Percentiles rank a stretch among this genome's conserved stretches.
phyloP scores from a whole-genome alignment of 2,113 vertebrate species.

The Euleptes europaea region DNA sequence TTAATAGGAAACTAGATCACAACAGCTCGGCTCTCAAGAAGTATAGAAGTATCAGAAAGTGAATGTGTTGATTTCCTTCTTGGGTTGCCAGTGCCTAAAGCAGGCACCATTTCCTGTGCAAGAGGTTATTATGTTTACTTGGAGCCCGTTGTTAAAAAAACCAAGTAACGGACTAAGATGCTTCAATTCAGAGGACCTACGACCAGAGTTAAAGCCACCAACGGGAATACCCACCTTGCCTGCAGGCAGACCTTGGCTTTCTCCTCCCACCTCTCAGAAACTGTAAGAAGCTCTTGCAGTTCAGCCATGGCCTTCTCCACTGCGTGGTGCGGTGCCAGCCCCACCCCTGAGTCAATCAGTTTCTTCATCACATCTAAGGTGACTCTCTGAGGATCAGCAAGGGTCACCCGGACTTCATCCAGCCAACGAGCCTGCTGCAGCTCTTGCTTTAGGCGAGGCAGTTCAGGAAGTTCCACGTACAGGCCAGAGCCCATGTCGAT shows the following conservation, averaged over 20 bases:
- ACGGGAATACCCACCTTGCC: conserved; percentile 83
- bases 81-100: fast-evolving
- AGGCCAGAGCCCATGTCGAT: conserved; percentile 92
- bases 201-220: not conserved
- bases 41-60: not conserved
- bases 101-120: not conserved
- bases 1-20: fast-evolving
- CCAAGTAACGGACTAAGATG: not conserved
- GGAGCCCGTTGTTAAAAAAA: not conserved
- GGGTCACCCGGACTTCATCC: conserved; percentile 93
- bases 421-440: conserved; percentile 97
- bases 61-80: not conserved
- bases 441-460: conserved; percentile 92
- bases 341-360: conserved; percentile 94
- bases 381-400: conserved; percentile 91
- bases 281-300: conserved; percentile 94
- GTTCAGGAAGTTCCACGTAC: conserved; percentile 93
- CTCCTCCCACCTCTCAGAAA: conserved; percentile 97
- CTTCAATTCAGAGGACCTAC: not conserved
- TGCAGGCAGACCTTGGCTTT: conserved; percentile 94
- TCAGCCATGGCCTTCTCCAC: conserved; percentile 98
- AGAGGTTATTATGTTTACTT: not conserved
- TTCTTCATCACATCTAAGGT: conserved; percentile 97
- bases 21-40: not conserved
- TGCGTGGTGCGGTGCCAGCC: conserved; percentile 93